Evolutionary conservation across 2,113 vertebrate genomes (phyloP).

Genomic region (Arenaria interpres): DNA sequence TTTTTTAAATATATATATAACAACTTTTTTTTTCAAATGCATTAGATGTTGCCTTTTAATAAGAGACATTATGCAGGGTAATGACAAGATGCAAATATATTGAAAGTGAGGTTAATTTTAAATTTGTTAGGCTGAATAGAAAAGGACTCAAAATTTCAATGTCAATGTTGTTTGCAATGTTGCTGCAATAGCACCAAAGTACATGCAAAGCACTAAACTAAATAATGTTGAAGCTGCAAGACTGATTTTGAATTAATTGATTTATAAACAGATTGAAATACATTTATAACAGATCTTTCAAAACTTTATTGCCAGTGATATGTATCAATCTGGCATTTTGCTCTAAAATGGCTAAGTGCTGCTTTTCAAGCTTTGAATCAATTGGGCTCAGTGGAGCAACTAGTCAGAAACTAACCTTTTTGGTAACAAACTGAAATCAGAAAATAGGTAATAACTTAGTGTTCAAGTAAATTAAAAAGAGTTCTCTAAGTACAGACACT

Average conservation of each 20-base stretch:
- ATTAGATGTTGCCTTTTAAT: neutral
- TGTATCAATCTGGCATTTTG: slow-evolving; percentile 46
- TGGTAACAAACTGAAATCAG: slow-evolving; percentile 55
- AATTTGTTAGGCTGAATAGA: neutral
- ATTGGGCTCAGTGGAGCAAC: slow-evolving; percentile 65
- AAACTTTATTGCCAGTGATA: slow-evolving; percentile 25
- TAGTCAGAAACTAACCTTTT: slow-evolving; percentile 73
- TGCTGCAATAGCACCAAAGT: neutral
- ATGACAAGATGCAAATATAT: neutral
- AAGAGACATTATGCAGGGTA: neutral
- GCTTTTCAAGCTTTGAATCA: slow-evolving; percentile 51
- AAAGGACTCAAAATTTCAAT: neutral
- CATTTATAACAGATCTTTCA: neutral
- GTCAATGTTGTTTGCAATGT: neutral
- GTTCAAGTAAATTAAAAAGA: slow-evolving; percentile 64
- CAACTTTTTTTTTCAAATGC: neutral
- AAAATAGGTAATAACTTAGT: slow-evolving; percentile 70
- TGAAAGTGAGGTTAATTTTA: slow-evolving; percentile 14
- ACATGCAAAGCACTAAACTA: neutral
- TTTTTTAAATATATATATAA: neutral
- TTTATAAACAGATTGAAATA: slow-evolving; percentile 58
- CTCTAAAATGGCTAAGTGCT: slow-evolving; percentile 60
- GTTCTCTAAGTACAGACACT: slow-evolving; percentile 63
- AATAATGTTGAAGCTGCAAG: slow-evolving; percentile 18
- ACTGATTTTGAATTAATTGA: slow-evolving; percentile 59